Conservation (phyloP, 2,113 vertebrate genomes). For the Leiothrix lutea region DNA sequence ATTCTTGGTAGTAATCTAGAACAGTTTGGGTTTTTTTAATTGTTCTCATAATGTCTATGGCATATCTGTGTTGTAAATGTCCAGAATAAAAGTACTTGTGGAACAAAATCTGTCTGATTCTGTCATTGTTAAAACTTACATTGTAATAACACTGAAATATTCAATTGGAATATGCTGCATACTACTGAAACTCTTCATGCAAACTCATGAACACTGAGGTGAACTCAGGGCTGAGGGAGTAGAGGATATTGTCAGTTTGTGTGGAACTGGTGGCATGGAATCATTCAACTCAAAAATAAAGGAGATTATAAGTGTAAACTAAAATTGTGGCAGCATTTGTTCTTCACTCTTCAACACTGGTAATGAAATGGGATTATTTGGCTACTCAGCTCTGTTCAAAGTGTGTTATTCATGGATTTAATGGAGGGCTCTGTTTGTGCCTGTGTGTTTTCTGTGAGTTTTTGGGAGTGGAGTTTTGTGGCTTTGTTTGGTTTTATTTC, state of each 20-base stretch:
- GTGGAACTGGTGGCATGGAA: neutral
- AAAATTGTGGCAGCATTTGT: neutral
- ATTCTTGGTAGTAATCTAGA: neutral
- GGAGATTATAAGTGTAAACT: neutral
- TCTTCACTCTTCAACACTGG: neutral
- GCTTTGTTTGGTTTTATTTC: neutral
- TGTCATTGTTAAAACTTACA: neutral
- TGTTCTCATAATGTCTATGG: neutral
- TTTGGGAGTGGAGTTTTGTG: neutral
- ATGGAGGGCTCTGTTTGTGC: accelerated
- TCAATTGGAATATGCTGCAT: neutral
- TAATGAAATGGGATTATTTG: neutral
- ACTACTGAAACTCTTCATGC: neutral
- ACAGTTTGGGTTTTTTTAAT: neutral
- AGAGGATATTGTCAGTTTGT: neutral
- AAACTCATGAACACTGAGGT: neutral
- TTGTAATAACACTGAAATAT: neutral
- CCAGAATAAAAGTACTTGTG: neutral
- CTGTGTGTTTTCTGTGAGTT: neutral
- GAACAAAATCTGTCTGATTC: neutral
- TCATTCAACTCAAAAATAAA: neutral
- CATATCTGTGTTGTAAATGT: neutral
- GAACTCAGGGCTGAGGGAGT: neutral
- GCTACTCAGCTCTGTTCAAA: accelerated
- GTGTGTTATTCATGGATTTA: neutral